Evolutionary conservation across 2,888 invertebrate genomes (phyloP), one percentile per base, ranked within the genome.

Genomic region (Timema podura): DNA sequence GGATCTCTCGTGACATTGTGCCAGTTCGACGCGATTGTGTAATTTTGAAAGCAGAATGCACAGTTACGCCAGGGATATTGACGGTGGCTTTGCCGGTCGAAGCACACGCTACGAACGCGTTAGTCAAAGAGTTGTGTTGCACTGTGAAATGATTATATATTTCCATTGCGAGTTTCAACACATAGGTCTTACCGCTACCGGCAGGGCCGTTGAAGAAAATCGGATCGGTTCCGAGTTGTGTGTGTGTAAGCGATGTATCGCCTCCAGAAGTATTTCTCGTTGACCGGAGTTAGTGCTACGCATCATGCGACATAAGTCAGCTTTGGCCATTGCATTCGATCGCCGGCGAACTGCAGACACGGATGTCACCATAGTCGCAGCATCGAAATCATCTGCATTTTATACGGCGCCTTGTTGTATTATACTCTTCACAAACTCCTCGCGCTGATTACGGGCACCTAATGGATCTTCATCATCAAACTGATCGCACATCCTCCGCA

Each of bases 251-350:
- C 2, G 2, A 2, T 51, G 1, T 51, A 51, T 51, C 51, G 51
- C 51, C 51, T 51, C 51, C 51, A 51, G 51, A 51, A 51, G 51
- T 51, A 51, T 51, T n/a, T 51, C 51, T 51, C 51, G 51, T 51
- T 51, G 51, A 64, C 51, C 45, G 11, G n/a, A 5, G 59, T 73
- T 73, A 16, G 70, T 68, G 9, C 16, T 65, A 16, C 68, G 65
- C 71, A 72, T 70, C 6, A 68, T 44, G 5, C 68, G 48, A 67
- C 59, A 72, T 57, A 64, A 73, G n/a, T 70, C 47, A 16, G 48
- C 13, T 54, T 65, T 67, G 45, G 64, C 15, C 70, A 72, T 70
- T 15, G 67, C 59, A 45, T 73, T 57, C 1, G 9, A 57, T 57
- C 57, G 57, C 57, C 13, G 57, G 57, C 9, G 57, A 57, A 57